phyloP scores from a whole-genome alignment of 2,797 vertebrate genomes.

The Toxotes lorentzi region DNA sequence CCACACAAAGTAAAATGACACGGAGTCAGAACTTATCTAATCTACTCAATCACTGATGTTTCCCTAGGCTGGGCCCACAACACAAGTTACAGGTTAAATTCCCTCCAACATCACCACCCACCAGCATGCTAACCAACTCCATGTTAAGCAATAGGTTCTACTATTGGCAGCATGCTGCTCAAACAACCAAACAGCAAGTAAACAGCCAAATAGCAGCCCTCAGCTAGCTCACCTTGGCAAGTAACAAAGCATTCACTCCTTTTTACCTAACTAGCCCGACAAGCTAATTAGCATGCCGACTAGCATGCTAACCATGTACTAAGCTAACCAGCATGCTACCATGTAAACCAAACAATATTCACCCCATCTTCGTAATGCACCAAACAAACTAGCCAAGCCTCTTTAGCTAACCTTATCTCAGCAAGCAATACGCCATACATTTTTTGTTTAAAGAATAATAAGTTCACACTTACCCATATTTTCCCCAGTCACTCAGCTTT shows the following conservation, averaged over 20 bases:
- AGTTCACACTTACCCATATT: neutral
- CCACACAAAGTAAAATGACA: neutral
- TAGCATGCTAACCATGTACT: neutral
- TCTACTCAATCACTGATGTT: neutral
- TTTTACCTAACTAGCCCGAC: too few species aligned
- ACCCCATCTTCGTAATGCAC: neutral
- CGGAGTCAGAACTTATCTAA: neutral
- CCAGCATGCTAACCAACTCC: neutral
- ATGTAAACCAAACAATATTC: neutral
- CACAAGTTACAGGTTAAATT: neutral
- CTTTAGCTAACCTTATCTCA: neutral
- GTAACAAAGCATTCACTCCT: too few species aligned
- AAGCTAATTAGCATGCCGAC: too few species aligned
- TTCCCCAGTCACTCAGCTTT: neutral
- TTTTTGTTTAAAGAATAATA: neutral
- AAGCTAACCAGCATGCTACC: neutral
- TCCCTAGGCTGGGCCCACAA: neutral
- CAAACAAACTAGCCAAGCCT: neutral
- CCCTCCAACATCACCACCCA: neutral
- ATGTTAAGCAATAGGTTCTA: neutral
- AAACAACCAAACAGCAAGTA: neutral
- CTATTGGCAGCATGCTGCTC: neutral
- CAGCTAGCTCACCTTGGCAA: too few species aligned
- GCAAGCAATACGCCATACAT: neutral
- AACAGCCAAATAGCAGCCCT: neutral